Percentiles rank a stretch among this genome's conserved stretches.
phyloP scores from a whole-genome alignment of 37 sponge, comb jelly and placozoan genomes.

The Aphrocallistes beatrix region DNA sequence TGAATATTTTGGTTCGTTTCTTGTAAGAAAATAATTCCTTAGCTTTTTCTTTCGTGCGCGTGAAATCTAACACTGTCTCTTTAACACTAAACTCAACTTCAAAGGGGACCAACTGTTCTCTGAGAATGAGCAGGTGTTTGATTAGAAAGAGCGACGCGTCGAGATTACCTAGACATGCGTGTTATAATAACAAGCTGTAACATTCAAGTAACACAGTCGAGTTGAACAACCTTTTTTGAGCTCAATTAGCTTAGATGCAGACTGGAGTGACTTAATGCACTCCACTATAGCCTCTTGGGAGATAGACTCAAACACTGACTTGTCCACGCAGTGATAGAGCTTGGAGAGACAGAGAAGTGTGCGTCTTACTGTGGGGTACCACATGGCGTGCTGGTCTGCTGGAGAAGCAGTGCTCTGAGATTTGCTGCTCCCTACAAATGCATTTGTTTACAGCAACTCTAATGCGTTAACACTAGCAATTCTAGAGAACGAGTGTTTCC shows the following conservation, averaged over 20 bases:
- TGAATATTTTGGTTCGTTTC: slow-evolving; percentile 66
- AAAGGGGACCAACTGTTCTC: slow-evolving; percentile 95
- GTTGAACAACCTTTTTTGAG: slow-evolving; percentile 45
- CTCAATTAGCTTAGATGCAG: slow-evolving; percentile 52
- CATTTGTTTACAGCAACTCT: too few relatives aligned
- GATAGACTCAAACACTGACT: slow-evolving; percentile 81
- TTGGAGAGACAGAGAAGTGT: slow-evolving; percentile 89
- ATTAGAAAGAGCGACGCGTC: slow-evolving; percentile 88
- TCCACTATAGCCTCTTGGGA: slow-evolving; percentile 83
- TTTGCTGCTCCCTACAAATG: slow-evolving; percentile 5
- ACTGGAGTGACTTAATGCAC: slow-evolving; percentile 71
- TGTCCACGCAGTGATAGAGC: slow-evolving; percentile 88
- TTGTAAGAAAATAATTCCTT: slow-evolving; percentile 71
- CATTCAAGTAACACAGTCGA: neutral
- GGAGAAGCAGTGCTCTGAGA: slow-evolving; percentile 25
- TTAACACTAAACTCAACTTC: slow-evolving; percentile 83
- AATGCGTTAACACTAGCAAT: too few relatives aligned
- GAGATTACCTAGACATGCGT: slow-evolving; percentile 18
- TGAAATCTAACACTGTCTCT: slow-evolving; percentile 81
- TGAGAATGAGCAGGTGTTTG: slow-evolving; percentile 89
- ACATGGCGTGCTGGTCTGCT: slow-evolving; percentile 93
- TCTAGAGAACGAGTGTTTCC: too few relatives aligned
- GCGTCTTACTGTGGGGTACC: slow-evolving; percentile 97
- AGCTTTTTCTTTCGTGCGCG: slow-evolving; percentile 72
- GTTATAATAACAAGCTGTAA: neutral